Percentiles rank a stretch among this genome's conserved stretches.
Conservation (phyloP, 2,797 vertebrate species). For the Buceros bicornis region DNA sequence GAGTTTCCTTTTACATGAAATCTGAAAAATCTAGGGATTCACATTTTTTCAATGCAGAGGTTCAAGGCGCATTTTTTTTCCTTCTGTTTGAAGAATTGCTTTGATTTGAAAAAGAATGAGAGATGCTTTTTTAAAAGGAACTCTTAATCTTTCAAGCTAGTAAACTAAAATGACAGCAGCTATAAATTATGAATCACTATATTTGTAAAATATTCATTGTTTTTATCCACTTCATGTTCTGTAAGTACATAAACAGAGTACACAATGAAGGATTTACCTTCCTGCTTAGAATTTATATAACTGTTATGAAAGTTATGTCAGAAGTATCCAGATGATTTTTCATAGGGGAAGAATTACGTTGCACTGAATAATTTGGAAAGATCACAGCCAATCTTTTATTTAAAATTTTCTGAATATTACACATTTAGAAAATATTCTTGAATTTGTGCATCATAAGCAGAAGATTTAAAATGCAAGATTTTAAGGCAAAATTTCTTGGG, state of each 20-base stretch:
- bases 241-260: background rate
- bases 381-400: background rate
- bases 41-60: background rate
- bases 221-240: constrained; percentile 34
- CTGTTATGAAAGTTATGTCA: background rate
- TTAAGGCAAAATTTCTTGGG: background rate
- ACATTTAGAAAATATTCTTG: background rate
- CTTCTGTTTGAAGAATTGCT: background rate
- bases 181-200: constrained; percentile 63
- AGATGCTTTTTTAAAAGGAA: background rate
- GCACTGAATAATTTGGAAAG: background rate
- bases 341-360: background rate
- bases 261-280: constrained; percentile 4
- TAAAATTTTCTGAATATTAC: background rate
- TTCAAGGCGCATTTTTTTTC: background rate
- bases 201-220: constrained; percentile 71
- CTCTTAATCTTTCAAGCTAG: constrained; percentile 17
- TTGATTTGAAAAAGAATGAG: background rate
- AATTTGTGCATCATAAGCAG: background rate
- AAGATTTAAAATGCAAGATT: background rate
- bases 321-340: background rate
- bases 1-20: background rate
- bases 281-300: background rate
- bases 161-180: constrained; percentile 42
- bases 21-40: background rate